These are phyloP conservation scores for Hyla sarda DNA, from an alignment of 2,113 vertebrate species.

Conservation along the genomic window DNA sequence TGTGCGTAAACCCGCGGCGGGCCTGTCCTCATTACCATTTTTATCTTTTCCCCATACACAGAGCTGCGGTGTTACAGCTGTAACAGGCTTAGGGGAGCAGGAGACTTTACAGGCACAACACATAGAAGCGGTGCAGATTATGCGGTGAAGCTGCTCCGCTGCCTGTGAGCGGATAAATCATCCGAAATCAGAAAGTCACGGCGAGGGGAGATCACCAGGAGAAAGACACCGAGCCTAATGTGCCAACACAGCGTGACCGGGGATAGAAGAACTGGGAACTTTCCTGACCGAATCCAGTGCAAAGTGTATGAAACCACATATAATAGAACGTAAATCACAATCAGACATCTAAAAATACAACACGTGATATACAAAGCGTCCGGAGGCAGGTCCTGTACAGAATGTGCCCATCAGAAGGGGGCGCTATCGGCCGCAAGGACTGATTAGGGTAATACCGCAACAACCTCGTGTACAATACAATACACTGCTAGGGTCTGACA, in stretches of 20 bases:
- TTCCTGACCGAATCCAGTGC: neutral
- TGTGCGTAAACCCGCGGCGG: neutral
- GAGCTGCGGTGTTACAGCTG: neutral
- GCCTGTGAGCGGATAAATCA: neutral
- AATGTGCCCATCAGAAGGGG: no score
- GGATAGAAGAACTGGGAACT: neutral
- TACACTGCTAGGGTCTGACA: no score
- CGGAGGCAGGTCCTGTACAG: no score
- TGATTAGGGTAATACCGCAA: no score
- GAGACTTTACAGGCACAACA: neutral
- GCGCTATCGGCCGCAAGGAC: no score
- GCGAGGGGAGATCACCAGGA: neutral
- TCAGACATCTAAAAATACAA: no score
- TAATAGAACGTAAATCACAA: no score
- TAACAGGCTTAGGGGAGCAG: neutral
- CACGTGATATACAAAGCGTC: no score
- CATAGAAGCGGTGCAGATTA: neutral
- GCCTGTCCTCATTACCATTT: constrained; percentile 1
- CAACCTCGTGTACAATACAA: no score
- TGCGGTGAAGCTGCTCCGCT: neutral
- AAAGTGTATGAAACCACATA: neutral
- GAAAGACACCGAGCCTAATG: neutral
- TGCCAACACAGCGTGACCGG: neutral
- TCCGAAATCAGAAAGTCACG: neutral
- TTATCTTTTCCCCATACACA: neutral